These are phyloP conservation scores for Emydocephalus ijimae DNA, from an alignment of 2,113 vertebrate genomes.

Conservation along the genomic window DNA sequence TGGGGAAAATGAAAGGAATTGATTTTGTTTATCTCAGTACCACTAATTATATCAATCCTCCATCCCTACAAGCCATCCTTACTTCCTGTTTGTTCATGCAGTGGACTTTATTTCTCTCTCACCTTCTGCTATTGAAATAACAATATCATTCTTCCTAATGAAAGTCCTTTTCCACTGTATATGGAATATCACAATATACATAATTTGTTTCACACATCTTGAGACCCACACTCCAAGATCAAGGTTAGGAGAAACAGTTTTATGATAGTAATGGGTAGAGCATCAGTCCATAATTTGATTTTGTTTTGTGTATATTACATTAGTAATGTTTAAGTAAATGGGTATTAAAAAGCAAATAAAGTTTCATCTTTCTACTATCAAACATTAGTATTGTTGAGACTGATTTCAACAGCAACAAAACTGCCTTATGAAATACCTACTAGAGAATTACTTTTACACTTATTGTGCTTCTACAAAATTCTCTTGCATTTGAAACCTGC, in stretches of 20 bases:
- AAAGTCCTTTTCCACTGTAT: neutral
- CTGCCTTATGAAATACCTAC: constrained; percentile 43
- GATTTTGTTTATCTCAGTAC: neutral
- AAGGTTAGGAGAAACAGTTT: neutral
- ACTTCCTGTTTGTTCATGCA: neutral
- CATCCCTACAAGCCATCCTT: neutral
- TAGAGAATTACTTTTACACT: constrained; percentile 58
- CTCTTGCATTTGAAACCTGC: constrained; percentile 47
- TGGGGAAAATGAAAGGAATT: neutral
- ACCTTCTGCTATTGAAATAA: neutral
- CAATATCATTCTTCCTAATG: too few species aligned
- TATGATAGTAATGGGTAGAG: neutral
- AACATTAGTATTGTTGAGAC: constrained; percentile 23
- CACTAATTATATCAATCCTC: neutral
- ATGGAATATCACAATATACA: neutral
- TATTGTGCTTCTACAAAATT: constrained; percentile 60
- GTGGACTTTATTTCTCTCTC: neutral
- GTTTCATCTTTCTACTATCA: constrained; percentile 32
- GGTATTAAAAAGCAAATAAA: constrained; percentile 37
- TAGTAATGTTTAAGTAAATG: constrained; percentile 35
- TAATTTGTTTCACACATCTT: neutral
- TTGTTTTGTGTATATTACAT: neutral
- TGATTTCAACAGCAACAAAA: constrained; percentile 37
- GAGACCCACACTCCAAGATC: neutral
- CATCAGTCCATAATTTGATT: neutral